A percentile compares a stretch with the other conserved stretches of the same genome.
These are phyloP conservation scores for Dromius quadrimaculatus DNA, from an alignment of 2,888 invertebrate genomes.

Conservation along the genomic window DNA sequence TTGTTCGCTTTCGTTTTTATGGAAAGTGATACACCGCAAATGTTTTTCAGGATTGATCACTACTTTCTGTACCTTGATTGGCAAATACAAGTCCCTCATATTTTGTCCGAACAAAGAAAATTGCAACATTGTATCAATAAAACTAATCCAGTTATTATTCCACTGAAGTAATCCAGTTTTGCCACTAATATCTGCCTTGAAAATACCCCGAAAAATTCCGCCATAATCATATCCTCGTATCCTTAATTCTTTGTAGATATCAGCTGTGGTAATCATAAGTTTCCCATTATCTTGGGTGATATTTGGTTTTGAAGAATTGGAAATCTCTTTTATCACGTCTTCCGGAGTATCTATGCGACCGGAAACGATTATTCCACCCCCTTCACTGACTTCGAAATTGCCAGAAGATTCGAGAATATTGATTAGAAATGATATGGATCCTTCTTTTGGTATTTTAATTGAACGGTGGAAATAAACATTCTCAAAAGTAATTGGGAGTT, in stretches of 20 bases:
- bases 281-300: constrained; percentile 64
- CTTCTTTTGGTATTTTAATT: constrained; percentile 91
- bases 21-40: constrained; percentile 63
- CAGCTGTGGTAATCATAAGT: constrained; percentile 73
- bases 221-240: constrained; percentile 89
- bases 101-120: constrained; percentile 85
- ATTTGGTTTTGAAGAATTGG: constrained; percentile 68
- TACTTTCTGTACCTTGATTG: constrained; percentile 86
- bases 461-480: constrained; percentile 93
- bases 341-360: constrained; percentile 80
- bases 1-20: too few relatives aligned
- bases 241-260: constrained; percentile 88
- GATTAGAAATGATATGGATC: constrained; percentile 82
- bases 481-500: constrained; percentile 88
- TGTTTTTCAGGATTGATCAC: constrained; percentile 85
- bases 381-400: constrained; percentile 91
- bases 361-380: constrained; percentile 84
- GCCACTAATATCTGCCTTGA: constrained; percentile 78
- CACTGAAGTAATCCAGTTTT: constrained; percentile 81
- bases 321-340: constrained; percentile 73
- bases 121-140: constrained; percentile 96
- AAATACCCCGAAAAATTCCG: constrained; percentile 86
- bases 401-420: constrained; percentile 87
- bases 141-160: constrained; percentile 94
- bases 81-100: constrained; percentile 85